Percentiles rank a stretch among this genome's conserved stretches.
These are phyloP conservation scores for Rhegmatorhina hoffmannsi DNA, from an alignment of 2,113 vertebrate genomes.

Conservation along the genomic window DNA sequence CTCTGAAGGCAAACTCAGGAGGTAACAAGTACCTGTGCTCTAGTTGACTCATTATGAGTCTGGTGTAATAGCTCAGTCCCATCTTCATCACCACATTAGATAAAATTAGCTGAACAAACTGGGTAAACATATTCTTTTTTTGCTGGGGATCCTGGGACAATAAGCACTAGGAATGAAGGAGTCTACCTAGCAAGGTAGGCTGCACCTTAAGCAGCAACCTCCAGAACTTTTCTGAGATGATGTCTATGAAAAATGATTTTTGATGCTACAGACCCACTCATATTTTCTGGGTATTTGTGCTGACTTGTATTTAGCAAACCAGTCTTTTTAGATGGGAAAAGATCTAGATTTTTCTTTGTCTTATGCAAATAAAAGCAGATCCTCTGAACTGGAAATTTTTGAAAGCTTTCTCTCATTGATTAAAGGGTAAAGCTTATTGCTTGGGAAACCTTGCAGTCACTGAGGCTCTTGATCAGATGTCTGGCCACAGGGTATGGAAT, in stretches of 20 bases:
- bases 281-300: not conserved
- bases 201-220: not conserved
- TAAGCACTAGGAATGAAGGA: not conserved
- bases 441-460: not conserved
- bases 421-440: not conserved
- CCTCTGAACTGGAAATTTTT: not conserved
- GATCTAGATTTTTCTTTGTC: not conserved
- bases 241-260: not conserved
- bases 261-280: not conserved
- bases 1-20: not conserved
- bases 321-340: not conserved
- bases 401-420: not conserved
- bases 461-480: not conserved
- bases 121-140: fast-evolving
- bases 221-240: not conserved
- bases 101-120: not conserved
- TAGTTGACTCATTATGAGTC: not conserved
- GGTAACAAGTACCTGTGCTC: not conserved
- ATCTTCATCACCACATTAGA: not conserved
- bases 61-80: not conserved
- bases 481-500: not conserved
- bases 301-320: not conserved
- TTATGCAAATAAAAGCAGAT: not conserved
- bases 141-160: not conserved
- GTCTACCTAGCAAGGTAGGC: not conserved